Base-by-base conservation (phyloP, 2,113 vertebrate genomes). In the Falcunculus frontatus region DNA sequence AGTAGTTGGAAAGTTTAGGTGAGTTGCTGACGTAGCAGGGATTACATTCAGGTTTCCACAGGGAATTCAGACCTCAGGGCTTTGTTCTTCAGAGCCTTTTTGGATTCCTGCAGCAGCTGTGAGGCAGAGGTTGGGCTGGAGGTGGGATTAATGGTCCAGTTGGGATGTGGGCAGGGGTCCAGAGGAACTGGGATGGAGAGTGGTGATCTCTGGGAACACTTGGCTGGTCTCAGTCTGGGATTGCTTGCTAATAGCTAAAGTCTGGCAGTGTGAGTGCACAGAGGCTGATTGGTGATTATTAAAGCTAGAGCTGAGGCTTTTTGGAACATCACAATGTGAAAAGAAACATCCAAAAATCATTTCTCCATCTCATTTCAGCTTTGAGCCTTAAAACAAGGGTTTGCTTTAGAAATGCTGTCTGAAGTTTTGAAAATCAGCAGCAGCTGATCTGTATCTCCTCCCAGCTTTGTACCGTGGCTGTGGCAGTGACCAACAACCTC, bases 41-140 rank as follows among this genome's bases (percentile, higher is more conserved):
- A 72, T 96, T 84, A 29, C 69, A 52, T 74, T 86, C 33, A 33
- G 35, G 88, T 93, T 96, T 94, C 92, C 76, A 83, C 62, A 90
- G 79, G 90, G 90, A 85, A 90, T 67, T 80, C 63, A 88, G 92
- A 52, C 55, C 44, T 83, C 1, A 1, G 68, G 44, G 75, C 92
- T 93, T 93, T 95, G 92, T 92, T 96, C 91, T 57, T 27, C 59
- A 32, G 78, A 46, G 59, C 26, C 60, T 63, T 86, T 96, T 89
- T 84, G 53, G 90, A 74, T 74, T 86, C 50, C 27, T 85, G 42
- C 50, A 74, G 95, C 72, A 77, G 88, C 46, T 88, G 85, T 4
- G 7, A 85, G 84, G 72, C 68, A 84, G 82, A 93, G 85, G 75
- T 77, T 93, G 82, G 85, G 90, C 67, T 90, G 57, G n/a, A 74